Base-by-base conservation (phyloP, 2,113 vertebrate species). In the Aleadryas rufinucha region DNA sequence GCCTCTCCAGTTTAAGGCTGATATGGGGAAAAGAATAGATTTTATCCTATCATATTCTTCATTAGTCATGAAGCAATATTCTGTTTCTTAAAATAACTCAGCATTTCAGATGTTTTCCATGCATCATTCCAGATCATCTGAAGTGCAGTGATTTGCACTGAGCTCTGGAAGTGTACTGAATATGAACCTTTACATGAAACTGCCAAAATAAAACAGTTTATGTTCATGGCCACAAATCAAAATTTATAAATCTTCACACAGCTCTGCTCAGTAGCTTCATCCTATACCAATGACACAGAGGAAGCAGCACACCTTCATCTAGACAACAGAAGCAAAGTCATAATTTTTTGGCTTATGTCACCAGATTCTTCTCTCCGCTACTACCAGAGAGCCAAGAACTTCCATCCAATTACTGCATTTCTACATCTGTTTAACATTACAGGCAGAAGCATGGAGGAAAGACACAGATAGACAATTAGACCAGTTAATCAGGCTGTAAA, bases 31-130 rank as follows among this genome's bases (percentile, higher is more conserved):
- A 90, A 76, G 1, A 64, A 77, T 12, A 39, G 64, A 33, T 49
- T 91, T 86, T 39, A 59, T 77, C 72, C 39, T 84, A 70, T 75
- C 26, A 31, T 53, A 41, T 66, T 88, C 53, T 86, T 47, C 42
- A 30, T 70, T 84, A 78, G 50, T 89, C 42, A 70, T 61, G 68
- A 83, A 95, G 28, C 23, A 80, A 71, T 63, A 72, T 35, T 85
- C 50, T 65, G 13, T 77, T 94, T 77, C 81, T 79, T 92, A 80
- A 90, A 92, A 80, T 94, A 85, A 79, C 78, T 79, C 71, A 63
- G 39, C 26, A 53, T 82, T 87, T 91, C 74, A 85, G 61, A 82
- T 84, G 39, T 87, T 84, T 87, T 31, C 31, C 45, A 56, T 72
- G 66, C 45, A 87, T 69, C 68, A 70, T 75, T 90, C 35, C 56